Evolutionary conservation across 2,888 invertebrate species (phyloP).

Genomic region (Rotaria macrura): DNA sequence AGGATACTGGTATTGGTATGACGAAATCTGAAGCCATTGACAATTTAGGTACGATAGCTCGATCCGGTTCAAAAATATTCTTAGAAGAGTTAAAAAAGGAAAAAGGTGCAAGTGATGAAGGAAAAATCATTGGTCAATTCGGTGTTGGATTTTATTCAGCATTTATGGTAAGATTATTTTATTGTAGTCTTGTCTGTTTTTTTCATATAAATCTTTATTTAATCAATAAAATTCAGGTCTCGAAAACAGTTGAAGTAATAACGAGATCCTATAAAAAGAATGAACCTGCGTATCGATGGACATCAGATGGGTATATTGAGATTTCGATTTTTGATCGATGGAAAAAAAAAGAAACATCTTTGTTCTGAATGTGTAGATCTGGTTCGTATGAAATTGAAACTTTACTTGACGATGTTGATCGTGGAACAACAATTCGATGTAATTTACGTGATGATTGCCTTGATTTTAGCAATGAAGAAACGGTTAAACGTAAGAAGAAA

Average conservation of each 20-base stretch:
- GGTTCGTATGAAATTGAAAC: conserved; percentile 73
- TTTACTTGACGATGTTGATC: conserved; percentile 68
- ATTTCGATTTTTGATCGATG: neutral
- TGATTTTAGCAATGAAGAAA: conserved; percentile 75
- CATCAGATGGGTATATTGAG: conserved; percentile 67
- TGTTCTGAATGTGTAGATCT: conserved; percentile 55
- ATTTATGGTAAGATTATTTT: conserved; percentile 35
- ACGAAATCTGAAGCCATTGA: conserved; percentile 35
- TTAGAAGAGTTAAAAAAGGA: conserved; percentile 33
- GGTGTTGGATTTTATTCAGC: conserved; percentile 35
- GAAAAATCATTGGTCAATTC: conserved; percentile 35
- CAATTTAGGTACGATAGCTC: conserved; percentile 35
- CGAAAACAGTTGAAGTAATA: conserved; percentile 76
- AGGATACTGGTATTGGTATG: conserved; percentile 36
- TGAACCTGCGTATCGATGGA: conserved; percentile 68
- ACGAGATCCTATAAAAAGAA: conserved; percentile 62
- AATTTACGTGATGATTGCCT: conserved; percentile 75
- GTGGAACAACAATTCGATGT: conserved; percentile 83
- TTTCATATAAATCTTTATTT: neutral
- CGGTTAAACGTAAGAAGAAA: conserved; percentile 59
- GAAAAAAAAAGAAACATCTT: no score
- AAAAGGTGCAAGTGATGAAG: neutral
- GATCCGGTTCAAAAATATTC: conserved; percentile 35
- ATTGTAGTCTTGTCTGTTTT: conserved; percentile 51
- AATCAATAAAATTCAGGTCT: neutral